Evolutionary conservation across 2,888 invertebrate species (phyloP), one percentile per base, ranked within the genome.

Genomic region (Drymonia ruficornis): DNA sequence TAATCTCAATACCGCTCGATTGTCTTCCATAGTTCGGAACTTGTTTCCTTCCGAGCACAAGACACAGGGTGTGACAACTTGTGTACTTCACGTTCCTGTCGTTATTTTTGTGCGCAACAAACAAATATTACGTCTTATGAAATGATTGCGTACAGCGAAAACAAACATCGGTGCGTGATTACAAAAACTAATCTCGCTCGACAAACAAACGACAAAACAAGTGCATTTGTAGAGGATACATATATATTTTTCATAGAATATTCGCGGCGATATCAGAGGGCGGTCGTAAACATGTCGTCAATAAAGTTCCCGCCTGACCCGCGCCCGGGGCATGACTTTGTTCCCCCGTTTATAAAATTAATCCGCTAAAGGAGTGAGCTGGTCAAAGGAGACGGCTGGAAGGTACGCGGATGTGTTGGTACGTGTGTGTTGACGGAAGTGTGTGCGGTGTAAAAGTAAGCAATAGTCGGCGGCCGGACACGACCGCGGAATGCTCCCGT

Each of bases 311-410:
- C 63, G 68, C 78, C 74, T 80, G 83, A 80, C 82, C 81, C 72
- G 67, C 58, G 66, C 71, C 61, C 69, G 75, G 67, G 71, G 78
- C 78, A 61, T 61, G 67, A 79, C 79, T 79, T 81, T 81, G 78
- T 84, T 80, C 76, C 42, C 74, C 72, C 74, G 71, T 78, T 84
- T 84, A 84, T 84, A 81, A 84, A 84, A 83, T 86, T 84, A 84
- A 74, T 64, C 73, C 63, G 64, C 72, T 74, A 73, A 80, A 78
- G 74, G 74, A 81, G 74, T 70, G 66, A 70, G 55, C 65, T 56
- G 59, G 72, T 76, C 76, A 77, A 80, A 83, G 72, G 69, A 66
- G 55, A 54, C 56, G 65, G 68, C 63, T 69, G 72, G 66, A 71
- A 66, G 74, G 69, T 67, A 63, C 50, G 54, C 36, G 52, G 57